Percentiles rank a stretch among this genome's conserved stretches.
phyloP scores from a whole-genome alignment of 1,140 invertebrate genomes.

The Drosophila pruinosa region DNA sequence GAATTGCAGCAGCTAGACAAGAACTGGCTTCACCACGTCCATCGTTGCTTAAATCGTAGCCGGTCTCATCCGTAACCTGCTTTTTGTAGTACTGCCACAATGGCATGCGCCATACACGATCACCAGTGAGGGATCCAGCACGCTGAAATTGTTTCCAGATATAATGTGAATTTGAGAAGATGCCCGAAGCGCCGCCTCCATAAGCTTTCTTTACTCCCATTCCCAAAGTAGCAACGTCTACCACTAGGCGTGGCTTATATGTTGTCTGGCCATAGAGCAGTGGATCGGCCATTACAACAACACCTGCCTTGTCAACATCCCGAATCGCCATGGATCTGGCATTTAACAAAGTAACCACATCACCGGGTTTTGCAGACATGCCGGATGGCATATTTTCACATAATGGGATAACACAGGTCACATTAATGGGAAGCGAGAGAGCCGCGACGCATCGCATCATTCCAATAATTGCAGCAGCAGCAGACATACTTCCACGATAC shows the following conservation, averaged over 20 bases:
- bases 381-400: conserved; percentile 95
- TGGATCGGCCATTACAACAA: conserved; percentile 94
- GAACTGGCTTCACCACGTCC: conserved; percentile 84
- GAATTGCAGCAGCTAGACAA: conserved; percentile 87
- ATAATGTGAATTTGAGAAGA: conserved; percentile 88
- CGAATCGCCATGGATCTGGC: conserved; percentile 90
- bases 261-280: conserved; percentile 88
- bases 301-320: conserved; percentile 93
- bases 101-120: conserved; percentile 95
- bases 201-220: conserved; percentile 84
- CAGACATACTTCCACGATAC: conserved; percentile 93
- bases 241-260: conserved; percentile 86
- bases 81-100: conserved; percentile 91
- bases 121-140: conserved; percentile 90
- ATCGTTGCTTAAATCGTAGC: conserved; percentile 86
- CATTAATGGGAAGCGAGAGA: conserved; percentile 67
- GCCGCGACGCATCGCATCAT: conserved; percentile 67
- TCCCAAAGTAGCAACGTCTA: conserved; percentile 91
- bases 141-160: conserved; percentile 87
- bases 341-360: conserved; percentile 92
- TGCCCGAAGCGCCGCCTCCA: conserved; percentile 90
- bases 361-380: conserved; percentile 92
- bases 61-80: conserved; percentile 85
- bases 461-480: conserved; percentile 62
- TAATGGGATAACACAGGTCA: conserved; percentile 84